Evolutionary conservation across 2,797 vertebrate genomes (phyloP), one percentile per base, ranked within the genome.

Genomic region (Heliangelus exortis): DNA sequence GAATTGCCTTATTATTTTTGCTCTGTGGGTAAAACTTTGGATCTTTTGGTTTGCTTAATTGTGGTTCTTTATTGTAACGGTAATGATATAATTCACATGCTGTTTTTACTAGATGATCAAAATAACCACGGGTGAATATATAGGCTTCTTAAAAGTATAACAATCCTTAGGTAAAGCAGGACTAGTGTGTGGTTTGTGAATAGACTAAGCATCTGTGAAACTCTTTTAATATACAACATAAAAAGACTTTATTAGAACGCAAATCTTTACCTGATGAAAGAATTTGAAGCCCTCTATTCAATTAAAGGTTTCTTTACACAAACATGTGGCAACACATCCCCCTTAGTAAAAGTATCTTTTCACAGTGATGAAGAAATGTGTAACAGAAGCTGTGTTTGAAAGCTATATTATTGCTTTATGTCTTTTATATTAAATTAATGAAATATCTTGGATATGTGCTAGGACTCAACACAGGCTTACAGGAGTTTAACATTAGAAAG

Each of bases 321-420:
- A 73, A 78, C 54, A 41, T 57, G 18, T 95, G 72, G 57, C 77
- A 55, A 92, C 62, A 36, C 39, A 45, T 63, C 29, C 39, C 69
- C 31, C 68, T 68, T 62, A 91, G 43, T 90, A 93, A 79, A 68
- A 54, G 12, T 83, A 78, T 53, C 28, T 51, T 89, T 89, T 65
- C 43, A 25, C 29, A 13, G 80, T 85, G 23, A 48, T 90, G 79
- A 81, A 90, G 74, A 65, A 89, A 59, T 62, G 15, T 43, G 19
- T 91, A 66, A 74, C 86, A 89, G 92, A 94, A 93, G 77, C 72
- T 87, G 23, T 39, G 15, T 80, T 84, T 84, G 93, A 96, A 94
- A 81, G 54, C 55, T 21, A 3, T 13, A 2, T 91, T 76, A 93
- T 78, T 86, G 59, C 28, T 25, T 29, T 81, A 43, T 67, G 43